Evolutionary conservation across 2,888 invertebrate species (phyloP).

Genomic region (Polymixis lichenea): DNA sequence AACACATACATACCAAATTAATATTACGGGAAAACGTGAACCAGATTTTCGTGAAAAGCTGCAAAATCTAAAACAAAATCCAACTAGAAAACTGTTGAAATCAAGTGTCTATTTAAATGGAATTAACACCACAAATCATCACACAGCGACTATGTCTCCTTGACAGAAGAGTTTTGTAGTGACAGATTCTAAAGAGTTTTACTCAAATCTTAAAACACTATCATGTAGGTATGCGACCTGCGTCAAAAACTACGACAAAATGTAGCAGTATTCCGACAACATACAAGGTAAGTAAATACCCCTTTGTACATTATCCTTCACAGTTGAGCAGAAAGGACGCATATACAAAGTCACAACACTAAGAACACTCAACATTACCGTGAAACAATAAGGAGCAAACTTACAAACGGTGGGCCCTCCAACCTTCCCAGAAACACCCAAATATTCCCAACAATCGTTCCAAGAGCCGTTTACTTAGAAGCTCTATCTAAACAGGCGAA

Average conservation of each 20-base stretch:
- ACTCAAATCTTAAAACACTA: too few species aligned
- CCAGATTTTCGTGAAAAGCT: background rate
- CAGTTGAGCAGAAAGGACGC: constrained; percentile 27
- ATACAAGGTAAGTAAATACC: constrained; percentile 24
- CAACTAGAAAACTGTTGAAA: background rate
- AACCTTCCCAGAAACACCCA: constrained; percentile 25
- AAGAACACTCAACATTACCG: constrained; percentile 55
- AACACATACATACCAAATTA: too few species aligned
- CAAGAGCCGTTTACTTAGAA: constrained; percentile 47
- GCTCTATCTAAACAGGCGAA: constrained; percentile 39
- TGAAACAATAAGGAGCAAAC: constrained; percentile 35
- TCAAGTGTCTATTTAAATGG: too few species aligned
- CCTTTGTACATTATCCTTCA: constrained; percentile 30
- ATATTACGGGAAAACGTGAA: background rate
- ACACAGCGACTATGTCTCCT: too few species aligned
- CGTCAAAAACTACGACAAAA: background rate
- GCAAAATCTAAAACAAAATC: background rate
- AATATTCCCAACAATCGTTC: constrained; percentile 55
- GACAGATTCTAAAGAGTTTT: too few species aligned
- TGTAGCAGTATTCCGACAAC: constrained; percentile 12
- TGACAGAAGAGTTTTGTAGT: too few species aligned
- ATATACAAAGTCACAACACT: constrained; percentile 29
- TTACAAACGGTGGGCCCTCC: constrained; percentile 31
- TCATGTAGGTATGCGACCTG: too few species aligned
- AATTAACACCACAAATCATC: too few species aligned